phyloP scores from a whole-genome alignment of 2,888 invertebrate species.

The Leptopilina myrica region DNA sequence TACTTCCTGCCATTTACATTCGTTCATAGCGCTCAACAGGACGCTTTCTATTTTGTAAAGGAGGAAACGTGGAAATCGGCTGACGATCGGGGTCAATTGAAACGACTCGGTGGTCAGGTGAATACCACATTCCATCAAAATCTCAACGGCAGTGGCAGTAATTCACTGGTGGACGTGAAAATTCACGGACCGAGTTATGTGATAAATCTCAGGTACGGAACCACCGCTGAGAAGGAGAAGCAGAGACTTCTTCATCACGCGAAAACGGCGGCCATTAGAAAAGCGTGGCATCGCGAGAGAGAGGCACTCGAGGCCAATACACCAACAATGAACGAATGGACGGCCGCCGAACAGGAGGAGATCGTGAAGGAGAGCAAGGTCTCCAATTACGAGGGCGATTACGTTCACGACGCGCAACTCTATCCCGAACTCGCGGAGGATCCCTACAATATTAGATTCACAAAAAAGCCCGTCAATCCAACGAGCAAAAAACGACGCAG shows the following conservation, averaged over 20 bases:
- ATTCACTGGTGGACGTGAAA: conserved; percentile 86
- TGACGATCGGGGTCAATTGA: conserved; percentile 92
- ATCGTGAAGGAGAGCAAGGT: conserved; percentile 90
- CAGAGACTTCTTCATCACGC: conserved; percentile 94
- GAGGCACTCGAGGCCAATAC: conserved; percentile 89
- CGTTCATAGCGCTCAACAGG: conserved; percentile 92
- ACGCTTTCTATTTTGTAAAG: conserved; percentile 95
- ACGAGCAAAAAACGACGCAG: conserved; percentile 84
- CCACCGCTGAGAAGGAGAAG: conserved; percentile 92
- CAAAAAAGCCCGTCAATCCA: conserved; percentile 88
- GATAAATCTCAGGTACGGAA: conserved; percentile 96
- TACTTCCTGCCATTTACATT: conserved; percentile 92
- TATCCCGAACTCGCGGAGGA: conserved; percentile 97
- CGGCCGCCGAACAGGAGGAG: conserved; percentile 91
- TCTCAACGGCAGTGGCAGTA: conserved; percentile 82
- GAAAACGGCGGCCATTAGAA: conserved; percentile 89
- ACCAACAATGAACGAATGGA: conserved; percentile 90
- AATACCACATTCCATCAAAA: conserved; percentile 94
- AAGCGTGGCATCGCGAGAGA: conserved; percentile 95
- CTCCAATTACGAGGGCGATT: conserved; percentile 92
- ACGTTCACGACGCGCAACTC: conserved; percentile 91
- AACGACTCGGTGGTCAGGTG: conserved; percentile 92
- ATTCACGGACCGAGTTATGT: conserved; percentile 94
- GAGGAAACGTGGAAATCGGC: conserved; percentile 93
- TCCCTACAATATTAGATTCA: conserved; percentile 94